A percentile compares a stretch with the other conserved stretches of the same genome.
phyloP scores from a whole-genome alignment of 2,113 vertebrate genomes.

The Sander vitreus region DNA sequence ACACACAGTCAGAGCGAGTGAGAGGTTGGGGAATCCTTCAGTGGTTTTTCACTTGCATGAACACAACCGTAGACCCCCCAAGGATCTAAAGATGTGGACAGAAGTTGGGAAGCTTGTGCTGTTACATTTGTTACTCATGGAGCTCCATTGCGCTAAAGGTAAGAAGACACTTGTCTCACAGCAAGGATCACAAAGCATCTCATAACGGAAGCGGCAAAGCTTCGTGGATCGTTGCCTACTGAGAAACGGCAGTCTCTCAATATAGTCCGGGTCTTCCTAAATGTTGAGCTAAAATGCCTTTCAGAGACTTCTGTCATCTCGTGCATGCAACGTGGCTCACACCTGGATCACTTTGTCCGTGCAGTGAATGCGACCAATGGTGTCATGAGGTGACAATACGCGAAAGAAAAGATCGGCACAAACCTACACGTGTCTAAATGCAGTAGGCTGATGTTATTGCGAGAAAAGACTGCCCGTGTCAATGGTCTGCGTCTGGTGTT shows the following conservation, averaged over 20 bases:
- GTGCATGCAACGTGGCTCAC: neutral
- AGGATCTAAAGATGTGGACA: conserved; percentile 83
- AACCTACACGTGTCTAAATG: conserved; percentile 51
- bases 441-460: neutral
- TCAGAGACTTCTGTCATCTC: neutral
- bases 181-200: neutral
- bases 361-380: conserved; percentile 2
- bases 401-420: conserved; percentile 32
- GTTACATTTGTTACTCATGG: conserved; percentile 81
- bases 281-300: neutral
- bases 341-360: neutral
- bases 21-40: conserved; percentile 56
- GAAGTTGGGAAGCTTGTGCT: conserved; percentile 81
- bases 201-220: neutral
- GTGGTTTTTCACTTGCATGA: conserved; percentile 54
- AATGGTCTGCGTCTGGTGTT: neutral
- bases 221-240: neutral
- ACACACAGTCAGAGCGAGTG: conserved; percentile 6
- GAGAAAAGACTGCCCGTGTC: neutral
- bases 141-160: conserved; percentile 79
- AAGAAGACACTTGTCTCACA: conserved; percentile 43
- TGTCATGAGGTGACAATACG: conserved; percentile 49
- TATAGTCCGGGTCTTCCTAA: neutral
- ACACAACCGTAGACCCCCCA: conserved; percentile 41
- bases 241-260: neutral